Percentiles rank a stretch among this genome's conserved stretches.
Evolutionary conservation across 1,140 invertebrate genomes (phyloP).

Genomic region (Stratiolaelaps scimitus): DNA sequence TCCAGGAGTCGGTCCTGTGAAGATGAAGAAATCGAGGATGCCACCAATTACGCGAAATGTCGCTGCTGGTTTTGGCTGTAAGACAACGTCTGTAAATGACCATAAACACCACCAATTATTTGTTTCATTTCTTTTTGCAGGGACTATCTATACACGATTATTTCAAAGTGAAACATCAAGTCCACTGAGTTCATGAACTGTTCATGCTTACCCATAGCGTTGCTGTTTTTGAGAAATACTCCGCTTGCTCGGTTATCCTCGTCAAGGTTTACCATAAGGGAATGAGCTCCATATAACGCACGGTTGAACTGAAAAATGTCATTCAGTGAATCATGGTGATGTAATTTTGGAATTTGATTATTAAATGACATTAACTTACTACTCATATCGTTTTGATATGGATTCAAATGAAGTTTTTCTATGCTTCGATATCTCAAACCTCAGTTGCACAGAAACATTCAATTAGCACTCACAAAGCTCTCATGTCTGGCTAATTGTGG

Average conservation of each 20-base stretch:
- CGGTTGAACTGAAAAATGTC: slow-evolving; percentile 31
- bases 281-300: slow-evolving; percentile 68
- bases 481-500: too few species aligned
- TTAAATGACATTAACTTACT: too few species aligned
- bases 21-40: slow-evolving; percentile 36
- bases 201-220: slow-evolving; percentile 58
- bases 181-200: background rate
- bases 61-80: slow-evolving; percentile 35
- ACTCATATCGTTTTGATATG: too few species aligned
- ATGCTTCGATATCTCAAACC: too few species aligned
- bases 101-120: background rate
- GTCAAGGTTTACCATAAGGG: slow-evolving; percentile 62
- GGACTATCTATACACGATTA: background rate
- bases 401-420: too few species aligned
- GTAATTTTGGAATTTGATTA: too few species aligned
- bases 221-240: slow-evolving; percentile 61
- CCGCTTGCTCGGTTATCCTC: slow-evolving; percentile 50
- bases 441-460: too few species aligned
- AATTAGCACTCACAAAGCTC: too few species aligned
- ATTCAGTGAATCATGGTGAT: too few species aligned
- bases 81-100: slow-evolving; percentile 32
- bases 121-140: background rate
- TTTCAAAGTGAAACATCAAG: background rate
- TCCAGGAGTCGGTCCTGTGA: slow-evolving; percentile 35
- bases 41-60: slow-evolving; percentile 36